phyloP scores from a whole-genome alignment of 2,888 invertebrate genomes.

The Patella ulyssiponensis region DNA sequence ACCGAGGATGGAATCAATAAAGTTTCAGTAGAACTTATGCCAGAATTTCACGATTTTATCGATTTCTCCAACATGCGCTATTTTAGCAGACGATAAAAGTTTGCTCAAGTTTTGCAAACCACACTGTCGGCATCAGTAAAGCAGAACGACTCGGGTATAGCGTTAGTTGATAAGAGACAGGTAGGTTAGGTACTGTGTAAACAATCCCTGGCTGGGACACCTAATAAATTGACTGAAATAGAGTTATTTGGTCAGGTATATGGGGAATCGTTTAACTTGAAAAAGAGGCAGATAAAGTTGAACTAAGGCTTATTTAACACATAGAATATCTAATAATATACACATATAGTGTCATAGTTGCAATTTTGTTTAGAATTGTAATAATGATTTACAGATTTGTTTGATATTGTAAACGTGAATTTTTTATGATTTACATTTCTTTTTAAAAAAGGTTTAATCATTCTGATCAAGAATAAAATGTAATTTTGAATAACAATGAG shows the following conservation, averaged over 20 bases:
- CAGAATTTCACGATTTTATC: conserved; percentile 8
- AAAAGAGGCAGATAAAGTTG: too few species aligned
- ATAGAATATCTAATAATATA: too few species aligned
- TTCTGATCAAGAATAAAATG: too few species aligned
- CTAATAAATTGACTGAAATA: conserved; percentile 2
- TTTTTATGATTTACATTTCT: too few species aligned
- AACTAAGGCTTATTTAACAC: too few species aligned
- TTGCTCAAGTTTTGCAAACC: not conserved
- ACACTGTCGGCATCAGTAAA: not conserved
- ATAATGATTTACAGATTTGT: too few species aligned
- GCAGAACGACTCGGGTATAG: not conserved
- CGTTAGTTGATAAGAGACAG: conserved; percentile 7
- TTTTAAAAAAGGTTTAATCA: too few species aligned
- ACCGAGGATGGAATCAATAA: not conserved
- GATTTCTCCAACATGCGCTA: conserved; percentile 4
- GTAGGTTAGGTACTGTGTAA: conserved; percentile 11
- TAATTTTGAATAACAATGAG: too few species aligned
- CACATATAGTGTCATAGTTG: too few species aligned
- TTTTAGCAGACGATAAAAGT: conserved; percentile 11
- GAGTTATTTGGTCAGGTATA: conserved; percentile 11
- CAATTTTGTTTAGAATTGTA: too few species aligned
- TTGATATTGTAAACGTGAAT: too few species aligned
- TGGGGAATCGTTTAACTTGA: conserved; percentile 3
- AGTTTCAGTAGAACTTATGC: conserved; percentile 9
- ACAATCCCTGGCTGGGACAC: conserved; percentile 11